Base-by-base conservation (phyloP, 2,888 invertebrate genomes). In the Suillia variegata region DNA sequence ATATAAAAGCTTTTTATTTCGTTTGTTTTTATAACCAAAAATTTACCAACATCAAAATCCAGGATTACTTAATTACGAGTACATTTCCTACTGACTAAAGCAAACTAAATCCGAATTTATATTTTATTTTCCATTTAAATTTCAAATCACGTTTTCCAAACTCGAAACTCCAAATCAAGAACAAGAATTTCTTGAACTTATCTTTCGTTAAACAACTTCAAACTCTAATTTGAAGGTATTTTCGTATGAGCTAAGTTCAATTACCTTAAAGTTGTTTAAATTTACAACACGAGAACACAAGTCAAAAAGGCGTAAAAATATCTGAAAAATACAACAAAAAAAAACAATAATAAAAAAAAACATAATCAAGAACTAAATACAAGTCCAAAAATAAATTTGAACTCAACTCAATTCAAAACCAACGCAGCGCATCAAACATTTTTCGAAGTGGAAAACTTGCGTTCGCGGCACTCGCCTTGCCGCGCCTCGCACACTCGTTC, bases 181-280 rank as follows among this genome's bases (percentile, higher is more conserved):
- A n/a, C n/a, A n/a, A n/a, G n/a, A n/a, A n/a, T n/a, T n/a, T n/a
- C n/a, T n/a, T n/a, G n/a, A n/a, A n/a, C n/a, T n/a, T n/a, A n/a
- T 13, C 38, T 13, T 38, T 13, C 4, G 15, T 6, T n/a, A n/a
- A 4, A 38, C 15, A 38, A 38, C 4, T 6, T 38, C 15, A n/a
- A 52, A 55, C 52, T 50, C 47, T 24, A 60, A 60, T 56, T 61
- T 38, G 61, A 47, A 48, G 31, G 49, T 53, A 51, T 60, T 60
- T 63, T 52, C 31, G 6, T 38, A 13, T 45, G 58, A 55, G 56
- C 56, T 38, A 55, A 64, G 64, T 64, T 64, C 64, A 64, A 58
- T 57, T 62, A 64, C 64, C 64, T 62, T 56, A 18, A 45, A 45
- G 18, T 45, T 5, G 45, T 18, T 17, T 45, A 20, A 17, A 45